Evolutionary conservation across 2,797 vertebrate genomes (phyloP).

Genomic region (Vipera ursinii): DNA sequence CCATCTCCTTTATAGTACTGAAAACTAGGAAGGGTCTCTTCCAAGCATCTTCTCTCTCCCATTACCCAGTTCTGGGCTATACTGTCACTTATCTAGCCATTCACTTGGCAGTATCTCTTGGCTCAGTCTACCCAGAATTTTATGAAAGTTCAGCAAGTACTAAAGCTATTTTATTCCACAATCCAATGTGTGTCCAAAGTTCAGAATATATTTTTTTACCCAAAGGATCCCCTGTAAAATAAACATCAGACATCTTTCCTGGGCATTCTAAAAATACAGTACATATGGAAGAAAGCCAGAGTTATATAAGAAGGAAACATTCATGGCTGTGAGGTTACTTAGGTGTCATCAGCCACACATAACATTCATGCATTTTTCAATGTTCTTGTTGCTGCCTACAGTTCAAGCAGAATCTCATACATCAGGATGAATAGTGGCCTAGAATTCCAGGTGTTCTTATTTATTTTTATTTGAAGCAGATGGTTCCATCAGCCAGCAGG

Average conservation of each 20-base stretch:
- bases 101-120: not conserved
- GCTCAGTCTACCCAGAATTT: not conserved
- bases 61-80: not conserved
- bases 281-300: not conserved
- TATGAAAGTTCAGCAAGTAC: not conserved
- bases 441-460: not conserved
- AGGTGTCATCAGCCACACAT: not conserved
- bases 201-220: not conserved
- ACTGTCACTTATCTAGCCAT: not conserved
- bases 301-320: not conserved
- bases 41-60: not conserved
- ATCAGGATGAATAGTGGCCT: not conserved
- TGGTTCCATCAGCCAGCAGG: not conserved
- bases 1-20: not conserved
- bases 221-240: not conserved
- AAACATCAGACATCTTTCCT: not conserved
- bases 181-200: not conserved
- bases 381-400: not conserved
- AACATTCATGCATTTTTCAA: not conserved
- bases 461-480: not conserved
- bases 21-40: not conserved
- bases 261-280: constrained; percentile 14
- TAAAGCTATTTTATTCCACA: not conserved
- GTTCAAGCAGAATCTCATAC: not conserved
- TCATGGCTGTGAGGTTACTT: not conserved